Percentiles rank a stretch among this genome's conserved stretches.
phyloP scores from a whole-genome alignment of 1,140 invertebrate species.

The Drosophila sechellia region DNA sequence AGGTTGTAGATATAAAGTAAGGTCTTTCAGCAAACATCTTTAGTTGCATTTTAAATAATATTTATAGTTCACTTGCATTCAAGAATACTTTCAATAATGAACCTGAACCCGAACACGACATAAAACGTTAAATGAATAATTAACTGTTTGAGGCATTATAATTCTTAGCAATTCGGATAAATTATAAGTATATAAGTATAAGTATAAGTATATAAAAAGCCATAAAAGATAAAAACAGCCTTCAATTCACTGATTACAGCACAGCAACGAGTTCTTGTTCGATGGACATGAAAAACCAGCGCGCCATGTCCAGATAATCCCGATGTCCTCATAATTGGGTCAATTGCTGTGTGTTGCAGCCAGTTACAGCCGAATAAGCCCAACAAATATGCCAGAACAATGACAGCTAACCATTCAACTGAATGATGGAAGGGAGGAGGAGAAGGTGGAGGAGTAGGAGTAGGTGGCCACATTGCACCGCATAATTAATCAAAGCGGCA shows the following conservation, averaged over 20 bases:
- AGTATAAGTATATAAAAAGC: too few species aligned
- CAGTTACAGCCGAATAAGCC: slow-evolving; percentile 30
- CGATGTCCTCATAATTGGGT: slow-evolving; percentile 52
- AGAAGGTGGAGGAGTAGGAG: slow-evolving; percentile 2
- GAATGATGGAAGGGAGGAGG: slow-evolving; percentile 1
- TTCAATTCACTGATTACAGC: neutral
- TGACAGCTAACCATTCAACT: slow-evolving; percentile 38
- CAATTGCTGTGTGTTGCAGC: slow-evolving; percentile 44
- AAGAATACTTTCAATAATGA: too few species aligned
- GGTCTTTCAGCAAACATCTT: neutral
- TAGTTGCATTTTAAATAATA: too few species aligned
- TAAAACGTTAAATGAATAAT: too few species aligned
- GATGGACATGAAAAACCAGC: slow-evolving; percentile 42
- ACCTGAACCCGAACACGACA: too few species aligned
- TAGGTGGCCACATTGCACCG: slow-evolving; percentile 55
- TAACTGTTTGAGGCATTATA: too few species aligned
- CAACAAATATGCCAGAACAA: slow-evolving; percentile 35
- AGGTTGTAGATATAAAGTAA: neutral
- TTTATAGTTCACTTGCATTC: too few species aligned
- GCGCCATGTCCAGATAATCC: slow-evolving; percentile 44
- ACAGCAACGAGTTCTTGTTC: neutral
- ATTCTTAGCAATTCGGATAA: too few species aligned
- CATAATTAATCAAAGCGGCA: slow-evolving; percentile 81
- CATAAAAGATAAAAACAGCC: neutral
- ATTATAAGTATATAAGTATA: too few species aligned